Evolutionary conservation across 2,797 vertebrate genomes (phyloP).

Genomic region (Rhyacichthys aspro): DNA sequence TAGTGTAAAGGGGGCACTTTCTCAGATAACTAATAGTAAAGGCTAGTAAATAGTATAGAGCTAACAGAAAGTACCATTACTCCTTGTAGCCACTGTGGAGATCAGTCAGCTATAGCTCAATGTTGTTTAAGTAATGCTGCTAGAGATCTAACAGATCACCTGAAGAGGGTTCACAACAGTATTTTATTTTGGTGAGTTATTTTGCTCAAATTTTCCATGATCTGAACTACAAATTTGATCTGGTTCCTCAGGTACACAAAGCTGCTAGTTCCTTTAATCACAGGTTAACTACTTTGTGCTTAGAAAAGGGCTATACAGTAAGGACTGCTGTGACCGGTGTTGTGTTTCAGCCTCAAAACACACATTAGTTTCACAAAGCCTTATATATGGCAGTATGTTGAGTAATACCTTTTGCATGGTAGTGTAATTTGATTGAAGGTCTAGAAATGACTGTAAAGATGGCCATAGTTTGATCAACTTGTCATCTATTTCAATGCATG

Average conservation of each 20-base stretch:
- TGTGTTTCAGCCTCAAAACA: constrained; percentile 26
- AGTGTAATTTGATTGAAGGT: constrained; percentile 8
- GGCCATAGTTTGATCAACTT: too few relatives aligned
- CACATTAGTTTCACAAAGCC: constrained; percentile 32
- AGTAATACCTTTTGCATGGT: background rate
- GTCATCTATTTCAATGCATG: too few relatives aligned
- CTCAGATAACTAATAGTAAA: constrained; percentile 24
- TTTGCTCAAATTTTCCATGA: too few relatives aligned
- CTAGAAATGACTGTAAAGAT: constrained; percentile 23
- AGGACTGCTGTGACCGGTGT: constrained; percentile 43
- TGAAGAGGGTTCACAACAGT: background rate
- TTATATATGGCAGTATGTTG: constrained; percentile 16
- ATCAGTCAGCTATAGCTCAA: background rate
- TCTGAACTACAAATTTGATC: constrained; percentile 3
- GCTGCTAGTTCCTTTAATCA: constrained; percentile 32
- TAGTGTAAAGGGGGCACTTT: constrained; percentile 44
- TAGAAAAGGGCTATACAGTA: background rate
- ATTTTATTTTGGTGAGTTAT: too few relatives aligned
- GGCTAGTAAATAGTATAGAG: constrained; percentile 15
- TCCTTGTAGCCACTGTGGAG: background rate
- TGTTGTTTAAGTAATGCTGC: background rate
- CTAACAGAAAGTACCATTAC: constrained; percentile 40
- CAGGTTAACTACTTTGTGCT: constrained; percentile 15
- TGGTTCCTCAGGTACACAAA: constrained; percentile 49
- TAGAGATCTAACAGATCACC: background rate